These are phyloP conservation scores for Ligdia adustata DNA, from an alignment of 2,888 invertebrate species.

Conservation along the genomic window DNA sequence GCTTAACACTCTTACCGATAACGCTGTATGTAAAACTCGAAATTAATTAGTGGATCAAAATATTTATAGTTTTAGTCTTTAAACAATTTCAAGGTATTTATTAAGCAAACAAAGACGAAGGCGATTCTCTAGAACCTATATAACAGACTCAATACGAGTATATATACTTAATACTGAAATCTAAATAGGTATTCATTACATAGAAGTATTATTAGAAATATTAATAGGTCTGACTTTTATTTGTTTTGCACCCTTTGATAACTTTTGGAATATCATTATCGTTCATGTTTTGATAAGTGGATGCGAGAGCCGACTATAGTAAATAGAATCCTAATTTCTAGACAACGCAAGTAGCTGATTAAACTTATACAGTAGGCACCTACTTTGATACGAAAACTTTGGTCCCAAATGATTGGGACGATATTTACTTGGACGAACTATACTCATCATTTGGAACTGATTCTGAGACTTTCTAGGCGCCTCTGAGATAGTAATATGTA, in stretches of 20 bases:
- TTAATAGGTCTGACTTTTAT: too few relatives aligned
- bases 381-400: conserved; percentile 17
- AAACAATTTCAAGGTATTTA: too few relatives aligned
- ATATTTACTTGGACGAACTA: conserved; percentile 8
- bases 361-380: conserved; percentile 4
- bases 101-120: too few relatives aligned
- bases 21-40: too few relatives aligned
- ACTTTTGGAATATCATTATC: conserved; percentile 12
- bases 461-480: conserved; percentile 4
- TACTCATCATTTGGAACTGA: conserved; percentile 4
- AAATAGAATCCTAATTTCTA: conserved; percentile 8
- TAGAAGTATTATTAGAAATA: too few relatives aligned
- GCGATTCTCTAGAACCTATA: too few relatives aligned
- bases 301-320: neutral
- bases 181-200: too few relatives aligned
- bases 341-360: conserved; percentile 2
- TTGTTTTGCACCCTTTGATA: conserved; percentile 22
- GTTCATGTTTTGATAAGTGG: conserved; percentile 2
- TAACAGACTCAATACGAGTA: too few relatives aligned
- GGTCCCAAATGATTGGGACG: conserved; percentile 14
- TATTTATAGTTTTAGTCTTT: too few relatives aligned
- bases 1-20: too few relatives aligned
- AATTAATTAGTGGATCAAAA: too few relatives aligned
- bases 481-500: conserved; percentile 8
- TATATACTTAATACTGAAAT: too few relatives aligned